These are phyloP conservation scores for Strigops habroptila DNA, from an alignment of 2,113 vertebrate species.

Conservation along the genomic window DNA sequence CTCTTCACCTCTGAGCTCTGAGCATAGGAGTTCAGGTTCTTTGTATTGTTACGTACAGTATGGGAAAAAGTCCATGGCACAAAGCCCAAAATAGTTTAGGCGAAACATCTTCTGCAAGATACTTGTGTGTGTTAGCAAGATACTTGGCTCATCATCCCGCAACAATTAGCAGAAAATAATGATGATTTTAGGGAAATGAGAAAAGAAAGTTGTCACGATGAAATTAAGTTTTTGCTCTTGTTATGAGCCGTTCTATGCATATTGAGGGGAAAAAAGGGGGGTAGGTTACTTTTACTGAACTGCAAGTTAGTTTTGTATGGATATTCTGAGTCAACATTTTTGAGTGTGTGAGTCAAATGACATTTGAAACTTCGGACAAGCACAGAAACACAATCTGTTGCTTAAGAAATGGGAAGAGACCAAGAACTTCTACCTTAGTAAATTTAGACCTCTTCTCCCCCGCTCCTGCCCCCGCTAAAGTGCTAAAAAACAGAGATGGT, in stretches of 20 bases:
- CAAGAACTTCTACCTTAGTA: neutral
- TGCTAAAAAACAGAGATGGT: neutral
- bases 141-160: neutral
- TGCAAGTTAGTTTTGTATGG: neutral
- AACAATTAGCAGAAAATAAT: neutral
- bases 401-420: neutral
- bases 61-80: neutral
- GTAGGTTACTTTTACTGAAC: neutral
- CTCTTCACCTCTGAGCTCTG: neutral
- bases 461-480: neutral
- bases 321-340: neutral
- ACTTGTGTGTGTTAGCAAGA: neutral
- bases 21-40: neutral
- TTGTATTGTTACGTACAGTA: accelerated
- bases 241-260: neutral
- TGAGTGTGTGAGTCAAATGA: neutral
- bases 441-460: neutral
- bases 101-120: neutral
- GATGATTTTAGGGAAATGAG: neutral
- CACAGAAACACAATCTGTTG: neutral
- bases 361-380: neutral
- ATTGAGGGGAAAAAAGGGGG: neutral
- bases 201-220: neutral
- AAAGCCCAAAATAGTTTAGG: neutral
- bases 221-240: neutral